These are phyloP conservation scores for Euzophera pinguis DNA, from an alignment of 2,888 invertebrate genomes.

Conservation along the genomic window DNA sequence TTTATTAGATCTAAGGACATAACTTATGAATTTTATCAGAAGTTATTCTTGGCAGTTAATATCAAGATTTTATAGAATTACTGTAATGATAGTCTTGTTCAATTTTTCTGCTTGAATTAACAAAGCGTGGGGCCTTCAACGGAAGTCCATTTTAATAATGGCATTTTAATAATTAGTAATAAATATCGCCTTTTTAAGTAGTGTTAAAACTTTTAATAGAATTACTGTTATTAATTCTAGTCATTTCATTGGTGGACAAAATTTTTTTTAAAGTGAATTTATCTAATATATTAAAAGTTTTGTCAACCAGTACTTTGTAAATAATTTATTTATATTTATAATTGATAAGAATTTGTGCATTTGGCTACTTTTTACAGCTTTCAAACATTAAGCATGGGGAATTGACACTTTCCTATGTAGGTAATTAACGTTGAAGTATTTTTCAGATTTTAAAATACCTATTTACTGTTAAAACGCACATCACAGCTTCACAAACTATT, in stretches of 20 bases:
- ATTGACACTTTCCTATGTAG: constrained; percentile 6
- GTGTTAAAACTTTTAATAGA: neutral
- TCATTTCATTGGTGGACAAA: constrained; percentile 5
- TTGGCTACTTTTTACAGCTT: no score
- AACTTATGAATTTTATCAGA: neutral
- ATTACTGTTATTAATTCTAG: constrained; percentile 14
- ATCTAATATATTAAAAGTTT: no score
- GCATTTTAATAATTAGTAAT: constrained; percentile 14
- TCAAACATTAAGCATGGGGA: constrained; percentile 1
- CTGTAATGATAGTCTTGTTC: constrained; percentile 3
- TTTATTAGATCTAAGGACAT: neutral
- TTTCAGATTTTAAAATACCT: neutral
- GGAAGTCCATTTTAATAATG: constrained; percentile 36
- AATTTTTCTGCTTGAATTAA: constrained; percentile 31
- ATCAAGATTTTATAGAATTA: neutral
- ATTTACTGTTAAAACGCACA: constrained; percentile 23
- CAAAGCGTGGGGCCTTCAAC: constrained; percentile 44
- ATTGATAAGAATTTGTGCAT: no score
- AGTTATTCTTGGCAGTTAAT: neutral
- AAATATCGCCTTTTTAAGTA: constrained; percentile 23
- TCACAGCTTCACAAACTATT: constrained; percentile 18
- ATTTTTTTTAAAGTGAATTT: no score
- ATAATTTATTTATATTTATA: no score
- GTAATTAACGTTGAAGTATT: neutral
- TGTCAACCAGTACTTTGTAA: no score